Percentiles rank a stretch among this genome's conserved stretches.
These are phyloP conservation scores for Lasioglossum pauxillum DNA, from an alignment of 2,888 invertebrate genomes.

Conservation along the genomic window DNA sequence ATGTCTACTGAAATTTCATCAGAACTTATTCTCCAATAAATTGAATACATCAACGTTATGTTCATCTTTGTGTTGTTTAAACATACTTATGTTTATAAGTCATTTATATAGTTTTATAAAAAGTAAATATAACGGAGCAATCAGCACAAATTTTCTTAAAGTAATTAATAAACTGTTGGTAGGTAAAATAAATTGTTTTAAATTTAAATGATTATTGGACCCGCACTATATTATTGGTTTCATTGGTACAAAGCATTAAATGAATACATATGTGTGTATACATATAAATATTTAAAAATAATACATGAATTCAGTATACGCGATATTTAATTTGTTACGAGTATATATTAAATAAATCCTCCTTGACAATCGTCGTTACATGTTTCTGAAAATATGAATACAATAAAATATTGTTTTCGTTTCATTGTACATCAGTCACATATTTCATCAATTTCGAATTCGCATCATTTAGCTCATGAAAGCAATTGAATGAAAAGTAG, in stretches of 20 bases:
- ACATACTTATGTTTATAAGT: background rate
- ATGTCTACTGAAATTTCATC: background rate
- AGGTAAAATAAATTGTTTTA: constrained; percentile 33
- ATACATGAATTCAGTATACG: constrained; percentile 29
- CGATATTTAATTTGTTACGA: background rate
- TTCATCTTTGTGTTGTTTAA: background rate
- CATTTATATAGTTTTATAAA: background rate
- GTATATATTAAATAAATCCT: constrained; percentile 14
- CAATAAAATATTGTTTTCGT: constrained; percentile 32
- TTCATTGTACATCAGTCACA: constrained; percentile 23
- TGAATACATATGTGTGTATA: constrained; percentile 25
- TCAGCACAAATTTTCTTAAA: constrained; percentile 10
- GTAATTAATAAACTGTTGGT: constrained; percentile 6
- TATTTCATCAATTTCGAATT: background rate
- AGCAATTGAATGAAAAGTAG: background rate
- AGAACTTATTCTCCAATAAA: background rate
- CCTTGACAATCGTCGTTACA: constrained; percentile 1
- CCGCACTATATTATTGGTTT: constrained; percentile 46
- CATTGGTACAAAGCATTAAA: constrained; percentile 38
- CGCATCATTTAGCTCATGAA: background rate
- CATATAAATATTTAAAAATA: constrained; percentile 32
- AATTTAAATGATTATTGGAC: constrained; percentile 55
- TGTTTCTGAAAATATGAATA: constrained; percentile 19
- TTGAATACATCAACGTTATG: background rate
- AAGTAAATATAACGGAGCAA: background rate